Conservation (phyloP, 2,797 vertebrate genomes). For the Coracias cyanogaster region DNA sequence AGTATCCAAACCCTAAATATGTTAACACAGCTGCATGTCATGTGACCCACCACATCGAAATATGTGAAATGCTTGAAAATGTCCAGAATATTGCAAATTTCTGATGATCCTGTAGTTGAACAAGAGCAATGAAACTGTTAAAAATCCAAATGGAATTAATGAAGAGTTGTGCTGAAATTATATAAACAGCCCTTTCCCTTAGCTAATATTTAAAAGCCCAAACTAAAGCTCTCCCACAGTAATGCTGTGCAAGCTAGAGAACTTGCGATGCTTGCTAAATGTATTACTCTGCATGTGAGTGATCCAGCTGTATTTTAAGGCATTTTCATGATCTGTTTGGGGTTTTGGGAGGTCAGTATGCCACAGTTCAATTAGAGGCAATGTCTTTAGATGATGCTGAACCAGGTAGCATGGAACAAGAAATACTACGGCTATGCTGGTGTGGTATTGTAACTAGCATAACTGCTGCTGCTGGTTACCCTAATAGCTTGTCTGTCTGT, state of each 20-base stretch:
- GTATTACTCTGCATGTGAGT: background rate
- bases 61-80: slow-evolving; percentile 28
- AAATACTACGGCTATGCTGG: background rate
- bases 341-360: background rate
- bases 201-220: background rate
- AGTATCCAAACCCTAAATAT: slow-evolving; percentile 45
- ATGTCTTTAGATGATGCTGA: background rate
- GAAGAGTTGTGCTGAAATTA: slow-evolving; percentile 4
- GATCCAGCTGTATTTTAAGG: background rate
- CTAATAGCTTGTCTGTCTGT: background rate
- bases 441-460: background rate
- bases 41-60: slow-evolving; percentile 18
- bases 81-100: slow-evolving; percentile 1
- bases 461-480: background rate
- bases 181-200: background rate
- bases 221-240: background rate
- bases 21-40: slow-evolving; percentile 55
- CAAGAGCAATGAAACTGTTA: background rate
- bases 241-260: background rate
- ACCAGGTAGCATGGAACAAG: background rate
- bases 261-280: background rate
- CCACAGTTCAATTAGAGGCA: background rate
- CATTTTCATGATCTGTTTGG: background rate
- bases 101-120: background rate
- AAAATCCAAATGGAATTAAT: slow-evolving; percentile 17